These are phyloP conservation scores for Bettongia penicillata DNA, from an alignment of 2,113 vertebrate species.

Conservation along the genomic window DNA sequence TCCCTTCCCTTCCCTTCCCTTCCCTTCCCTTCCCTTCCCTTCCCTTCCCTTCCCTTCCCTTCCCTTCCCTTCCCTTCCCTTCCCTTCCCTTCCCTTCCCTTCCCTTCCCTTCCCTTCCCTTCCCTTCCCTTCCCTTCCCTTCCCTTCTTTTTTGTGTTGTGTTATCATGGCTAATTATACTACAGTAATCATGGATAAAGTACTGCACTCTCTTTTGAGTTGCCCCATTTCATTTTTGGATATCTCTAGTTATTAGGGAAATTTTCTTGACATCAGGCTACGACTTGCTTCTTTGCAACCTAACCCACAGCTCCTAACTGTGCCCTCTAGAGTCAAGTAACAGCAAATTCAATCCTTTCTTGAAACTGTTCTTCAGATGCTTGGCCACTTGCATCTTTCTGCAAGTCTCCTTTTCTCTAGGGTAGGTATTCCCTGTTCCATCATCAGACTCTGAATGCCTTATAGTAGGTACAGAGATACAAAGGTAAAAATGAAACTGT, in stretches of 20 bases:
- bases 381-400: neutral
- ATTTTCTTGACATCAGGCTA: neutral
- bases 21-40: no score
- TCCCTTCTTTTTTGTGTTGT: no score
- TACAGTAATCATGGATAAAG: neutral
- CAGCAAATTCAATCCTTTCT: neutral
- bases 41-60: no score
- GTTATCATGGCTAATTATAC: neutral
- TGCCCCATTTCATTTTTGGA: neutral
- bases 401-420: neutral
- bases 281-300: neutral
- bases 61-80: no score
- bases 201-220: neutral
- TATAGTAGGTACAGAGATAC: neutral
- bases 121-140: no score
- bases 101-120: no score
- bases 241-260: neutral
- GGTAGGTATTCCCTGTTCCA: neutral
- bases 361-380: neutral
- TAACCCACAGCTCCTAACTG: neutral
- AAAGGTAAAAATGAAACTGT: neutral
- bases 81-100: no score
- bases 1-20: no score
- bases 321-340: neutral
- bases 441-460: neutral